Base-by-base conservation (phyloP, 2,797 vertebrate genomes). In the Semaprochilodus insignis region DNA sequence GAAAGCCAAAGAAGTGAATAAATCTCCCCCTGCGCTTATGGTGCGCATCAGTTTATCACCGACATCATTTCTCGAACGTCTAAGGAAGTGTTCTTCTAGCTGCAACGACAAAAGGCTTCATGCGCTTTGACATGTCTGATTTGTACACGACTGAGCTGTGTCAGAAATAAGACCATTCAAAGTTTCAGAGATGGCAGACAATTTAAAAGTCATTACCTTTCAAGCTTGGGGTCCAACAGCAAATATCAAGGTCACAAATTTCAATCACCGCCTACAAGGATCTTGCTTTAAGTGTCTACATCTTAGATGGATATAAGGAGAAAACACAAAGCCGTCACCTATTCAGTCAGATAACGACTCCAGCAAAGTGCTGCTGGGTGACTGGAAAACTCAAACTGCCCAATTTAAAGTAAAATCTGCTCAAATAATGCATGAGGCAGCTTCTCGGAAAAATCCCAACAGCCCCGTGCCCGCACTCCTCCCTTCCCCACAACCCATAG, bases 131-230 rank as follows among this genome's bases (percentile, higher is more conserved):
- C 86, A 88, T 75, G 71, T 86, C 75, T 78, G 67, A 85, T 85
- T 80, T 78, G 82, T 75, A 82, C 78, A 82, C 71, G 65, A 83
- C 71, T 84, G 67, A 87, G 83, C 63, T 60, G 79, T 85, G 86
- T 86, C 75, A 80, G 82, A 85, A 82, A 70, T 48, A 48, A 86
- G 72, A 77, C 62, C 71, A 52, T 74, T 82, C 27, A 59, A 66
- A 65, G 78, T 78, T 66, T 80, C 75, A 65, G 44, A 62, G 65
- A 70, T 74, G 77, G 81, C 59, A 86, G 78, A 88, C 85, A 79
- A 87, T 83, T 89, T 89, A 78, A 83, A 88, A 88, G 85, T 85
- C 80, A 86, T 87, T 85, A 87, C 87, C 80, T 74, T 80, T 83
- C 48, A 31, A 82, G 84, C 78, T 72, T 34, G 59, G 40, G 84